These are phyloP conservation scores for Eunapius fragilis DNA, from an alignment of 37 sponge, comb jelly and placozoan species.

Conservation along the genomic window DNA sequence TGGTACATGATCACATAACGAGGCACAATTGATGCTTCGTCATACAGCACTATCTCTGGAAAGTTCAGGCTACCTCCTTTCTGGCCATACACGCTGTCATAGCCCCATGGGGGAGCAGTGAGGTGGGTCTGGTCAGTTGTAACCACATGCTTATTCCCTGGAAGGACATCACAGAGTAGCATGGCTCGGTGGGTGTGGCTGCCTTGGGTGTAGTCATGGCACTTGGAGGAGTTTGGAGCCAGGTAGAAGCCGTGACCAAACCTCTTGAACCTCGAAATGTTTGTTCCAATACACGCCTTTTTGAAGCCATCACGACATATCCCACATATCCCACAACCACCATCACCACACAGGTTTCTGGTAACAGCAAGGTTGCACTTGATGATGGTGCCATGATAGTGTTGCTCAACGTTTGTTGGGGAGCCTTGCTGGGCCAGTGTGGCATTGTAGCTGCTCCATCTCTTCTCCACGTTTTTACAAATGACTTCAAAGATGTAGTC, in stretches of 20 bases:
- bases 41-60: conserved; percentile 72
- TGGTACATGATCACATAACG: conserved; percentile 69
- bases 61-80: conserved; percentile 63
- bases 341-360: conserved; percentile 40
- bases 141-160: conserved; percentile 52
- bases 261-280: conserved; percentile 61
- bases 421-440: background rate
- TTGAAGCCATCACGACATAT: conserved; percentile 61
- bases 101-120: conserved; percentile 59
- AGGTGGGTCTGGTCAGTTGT: conserved; percentile 35
- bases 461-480: conserved; percentile 4
- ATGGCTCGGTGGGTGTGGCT: conserved; percentile 55
- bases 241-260: conserved; percentile 84
- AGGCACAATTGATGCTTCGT: conserved; percentile 57
- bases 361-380: background rate
- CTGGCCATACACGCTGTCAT: conserved; percentile 66
- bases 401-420: conserved; percentile 18
- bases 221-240: conserved; percentile 81
- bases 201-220: conserved; percentile 86
- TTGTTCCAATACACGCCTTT: conserved; percentile 27
- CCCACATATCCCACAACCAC: conserved; percentile 72
- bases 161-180: conserved; percentile 66
- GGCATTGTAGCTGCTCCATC: conserved; percentile 20
- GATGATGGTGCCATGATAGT: conserved; percentile 63
- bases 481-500: conserved; percentile 5